Evolutionary conservation across 2,888 invertebrate genomes (phyloP), one percentile per base, ranked within the genome.

Genomic region (Willowsia nigromaculata): DNA sequence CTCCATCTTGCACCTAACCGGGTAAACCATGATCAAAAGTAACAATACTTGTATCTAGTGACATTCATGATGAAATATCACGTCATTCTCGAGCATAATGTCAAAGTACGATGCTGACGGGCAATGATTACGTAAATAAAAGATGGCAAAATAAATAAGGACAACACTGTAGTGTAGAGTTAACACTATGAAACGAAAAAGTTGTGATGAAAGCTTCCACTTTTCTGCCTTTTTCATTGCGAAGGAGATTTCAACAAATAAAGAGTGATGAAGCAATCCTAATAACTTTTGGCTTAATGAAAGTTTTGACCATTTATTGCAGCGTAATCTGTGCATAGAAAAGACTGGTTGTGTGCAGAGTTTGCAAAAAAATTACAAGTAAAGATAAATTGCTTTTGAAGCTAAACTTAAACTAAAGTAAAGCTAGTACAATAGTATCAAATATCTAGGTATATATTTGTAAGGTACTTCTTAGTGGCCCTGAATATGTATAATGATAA

Each of bases 31-130:
- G 56, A 22, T 22, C 56, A 9, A 22, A 5, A 22, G 22, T 56
- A 7, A 6, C 53, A 22, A 43, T 30, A 37, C 53, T 53, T 53
- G 9, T 53, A 2, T 25, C 27, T 6, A 2, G 30, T 1, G 1
- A 13, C 62, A 53, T 27, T 62, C 30, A 15, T 62, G 62, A 62
- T 62, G 62, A 62, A 62, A 62, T 62, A 62, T 30, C 62, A 62
- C 33, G 30, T 62, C 33, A 62, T 5, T 27, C 30, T 6, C 0
- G 0, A 62, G 33, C 30, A 30, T 13, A 59, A 62, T 62, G 62
- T 62, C 62, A 62, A 30, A 62, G 62, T 15, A 30, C 62, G 5
- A 62, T 62, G 5, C 62, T 15, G 62, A 30, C 13, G 4, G n/a
- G 0, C 11, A 30, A 30, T 11, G 25, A 22, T 56, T 56, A 7